Evolutionary conservation across 2,113 vertebrate species (phyloP).

Genomic region (Suricata suricatta): DNA sequence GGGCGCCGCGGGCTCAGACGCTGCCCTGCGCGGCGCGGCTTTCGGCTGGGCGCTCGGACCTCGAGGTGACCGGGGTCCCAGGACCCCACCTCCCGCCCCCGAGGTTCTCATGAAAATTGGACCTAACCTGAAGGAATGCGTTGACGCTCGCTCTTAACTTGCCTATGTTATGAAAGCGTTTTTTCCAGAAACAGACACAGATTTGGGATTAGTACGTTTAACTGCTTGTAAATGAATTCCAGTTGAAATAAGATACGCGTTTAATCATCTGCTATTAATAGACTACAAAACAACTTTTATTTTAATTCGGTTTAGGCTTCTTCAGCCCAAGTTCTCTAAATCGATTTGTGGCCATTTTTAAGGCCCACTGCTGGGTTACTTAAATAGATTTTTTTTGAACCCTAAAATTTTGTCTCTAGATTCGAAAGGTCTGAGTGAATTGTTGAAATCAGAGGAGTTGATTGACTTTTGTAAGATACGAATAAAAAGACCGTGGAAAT

Average conservation of each 20-base stretch:
- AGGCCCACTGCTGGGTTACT: background rate
- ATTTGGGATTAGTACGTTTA: constrained; percentile 56
- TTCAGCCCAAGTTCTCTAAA: constrained; percentile 23
- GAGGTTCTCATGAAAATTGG: background rate
- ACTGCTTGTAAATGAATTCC: constrained; percentile 71
- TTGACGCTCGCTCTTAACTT: background rate
- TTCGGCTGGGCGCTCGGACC: background rate
- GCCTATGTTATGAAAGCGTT: background rate
- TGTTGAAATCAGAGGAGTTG: background rate
- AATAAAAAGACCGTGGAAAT: constrained; percentile 5
- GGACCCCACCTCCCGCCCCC: background rate
- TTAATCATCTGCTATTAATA: constrained; percentile 72
- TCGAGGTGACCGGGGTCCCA: background rate
- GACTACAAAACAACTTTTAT: constrained; percentile 72
- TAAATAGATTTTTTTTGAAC: background rate
- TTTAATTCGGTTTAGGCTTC: constrained; percentile 40
- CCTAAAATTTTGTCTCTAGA: background rate
- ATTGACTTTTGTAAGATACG: constrained; percentile 18
- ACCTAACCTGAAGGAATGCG: background rate
- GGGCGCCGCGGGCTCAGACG: background rate
- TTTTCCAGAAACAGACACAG: constrained; percentile 45
- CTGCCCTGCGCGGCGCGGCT: background rate
- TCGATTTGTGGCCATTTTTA: background rate
- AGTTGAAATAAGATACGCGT: constrained; percentile 62
- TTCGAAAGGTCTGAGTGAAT: constrained; percentile 18